phyloP scores from a whole-genome alignment of 1,140 invertebrate genomes.

The Himalopsyche phryganea region DNA sequence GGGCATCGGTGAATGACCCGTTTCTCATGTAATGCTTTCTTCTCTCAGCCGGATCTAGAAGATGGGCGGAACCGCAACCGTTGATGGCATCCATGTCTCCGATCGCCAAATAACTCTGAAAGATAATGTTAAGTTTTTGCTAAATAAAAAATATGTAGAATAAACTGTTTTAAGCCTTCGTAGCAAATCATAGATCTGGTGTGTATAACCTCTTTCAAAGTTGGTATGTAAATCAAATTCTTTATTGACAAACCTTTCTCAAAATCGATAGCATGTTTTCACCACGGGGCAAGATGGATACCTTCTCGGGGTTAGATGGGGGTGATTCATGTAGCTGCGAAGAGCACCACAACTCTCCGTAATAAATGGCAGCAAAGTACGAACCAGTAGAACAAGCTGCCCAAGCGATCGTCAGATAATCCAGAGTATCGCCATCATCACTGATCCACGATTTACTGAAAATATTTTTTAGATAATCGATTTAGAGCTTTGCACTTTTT shows the following conservation, averaged over 20 bases:
- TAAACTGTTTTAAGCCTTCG: too few relatives aligned
- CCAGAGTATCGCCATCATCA: conserved; percentile 25
- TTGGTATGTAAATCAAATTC: too few relatives aligned
- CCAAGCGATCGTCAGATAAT: conserved; percentile 44
- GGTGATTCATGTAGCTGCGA: conserved; percentile 37
- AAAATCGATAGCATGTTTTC: conserved; percentile 43
- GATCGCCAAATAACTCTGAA: conserved; percentile 46
- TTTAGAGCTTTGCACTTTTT: too few relatives aligned
- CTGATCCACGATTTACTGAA: not conserved
- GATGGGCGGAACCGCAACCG: conserved; percentile 47
- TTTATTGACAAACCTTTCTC: conserved; percentile 40
- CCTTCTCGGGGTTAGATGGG: conserved; percentile 39
- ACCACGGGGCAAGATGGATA: conserved; percentile 36
- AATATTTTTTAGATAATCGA: too few relatives aligned
- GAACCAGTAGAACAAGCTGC: conserved; percentile 41
- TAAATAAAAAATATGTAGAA: too few relatives aligned
- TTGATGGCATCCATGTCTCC: conserved; percentile 46
- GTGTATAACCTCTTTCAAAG: too few relatives aligned
- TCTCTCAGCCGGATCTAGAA: conserved; percentile 42
- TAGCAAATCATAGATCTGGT: too few relatives aligned
- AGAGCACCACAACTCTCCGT: conserved; percentile 44
- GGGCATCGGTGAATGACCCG: conserved; percentile 41
- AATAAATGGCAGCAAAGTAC: conserved; percentile 43
- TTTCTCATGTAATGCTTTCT: conserved; percentile 42
- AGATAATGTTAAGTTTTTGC: too few relatives aligned